Evolutionary conservation across 2,888 invertebrate genomes (phyloP).

Genomic region (Patella depressa): DNA sequence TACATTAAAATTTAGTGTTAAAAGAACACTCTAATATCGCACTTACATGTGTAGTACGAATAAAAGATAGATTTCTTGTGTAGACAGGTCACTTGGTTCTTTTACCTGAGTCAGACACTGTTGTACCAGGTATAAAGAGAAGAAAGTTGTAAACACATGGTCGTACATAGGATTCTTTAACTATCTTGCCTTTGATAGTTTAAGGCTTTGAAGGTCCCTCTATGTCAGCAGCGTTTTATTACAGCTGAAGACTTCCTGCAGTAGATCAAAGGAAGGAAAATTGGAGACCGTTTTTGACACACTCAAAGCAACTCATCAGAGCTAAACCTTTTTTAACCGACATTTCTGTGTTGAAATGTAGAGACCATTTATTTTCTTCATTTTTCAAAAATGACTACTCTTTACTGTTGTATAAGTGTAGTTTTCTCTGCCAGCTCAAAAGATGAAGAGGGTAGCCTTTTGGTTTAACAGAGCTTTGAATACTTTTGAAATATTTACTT

Average conservation of each 20-base stretch:
- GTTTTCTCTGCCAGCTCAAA: neutral
- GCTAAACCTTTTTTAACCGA: constrained; percentile 3
- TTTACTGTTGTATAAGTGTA: neutral
- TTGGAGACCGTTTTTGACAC: neutral
- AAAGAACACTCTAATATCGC: too few relatives aligned
- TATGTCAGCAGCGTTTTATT: neutral
- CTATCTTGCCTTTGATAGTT: constrained; percentile 8
- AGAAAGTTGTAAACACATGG: constrained; percentile 28
- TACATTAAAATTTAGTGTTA: too few relatives aligned
- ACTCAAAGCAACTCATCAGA: neutral
- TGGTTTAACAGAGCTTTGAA: too few relatives aligned
- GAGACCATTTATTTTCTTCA: neutral
- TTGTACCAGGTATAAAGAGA: constrained; percentile 26
- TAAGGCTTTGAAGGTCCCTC: constrained; percentile 5
- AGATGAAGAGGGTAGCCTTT: too few relatives aligned
- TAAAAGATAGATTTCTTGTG: neutral
- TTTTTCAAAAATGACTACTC: neutral
- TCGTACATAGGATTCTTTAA: constrained; percentile 28
- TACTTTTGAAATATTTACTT: neutral
- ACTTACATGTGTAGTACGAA: too few relatives aligned
- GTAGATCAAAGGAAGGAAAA: neutral
- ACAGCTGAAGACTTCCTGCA: neutral
- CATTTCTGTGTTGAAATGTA: neutral
- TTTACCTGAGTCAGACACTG: neutral
- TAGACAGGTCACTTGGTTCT: neutral